A percentile compares a stretch with the other conserved stretches of the same genome.
Conservation (phyloP, 2,797 vertebrate species). For the Ibycter americanus region DNA sequence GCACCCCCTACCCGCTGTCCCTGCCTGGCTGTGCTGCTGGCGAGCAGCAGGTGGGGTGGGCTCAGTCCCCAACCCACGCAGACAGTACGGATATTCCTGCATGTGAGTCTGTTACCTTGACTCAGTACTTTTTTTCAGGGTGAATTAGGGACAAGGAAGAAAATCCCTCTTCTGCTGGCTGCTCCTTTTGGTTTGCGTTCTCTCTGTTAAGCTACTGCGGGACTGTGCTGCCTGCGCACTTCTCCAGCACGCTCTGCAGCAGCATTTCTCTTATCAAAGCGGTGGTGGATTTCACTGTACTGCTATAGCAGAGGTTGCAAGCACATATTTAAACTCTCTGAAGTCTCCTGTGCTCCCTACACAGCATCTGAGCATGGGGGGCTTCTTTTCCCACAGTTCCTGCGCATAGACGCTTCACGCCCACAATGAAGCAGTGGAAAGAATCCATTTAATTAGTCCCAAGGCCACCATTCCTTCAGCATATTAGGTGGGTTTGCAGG, state of each 20-base stretch:
- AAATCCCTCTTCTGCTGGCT: background rate
- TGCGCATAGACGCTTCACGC: background rate
- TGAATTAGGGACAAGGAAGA: background rate
- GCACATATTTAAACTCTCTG: background rate
- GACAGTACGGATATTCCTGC: background rate
- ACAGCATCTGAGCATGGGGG: background rate
- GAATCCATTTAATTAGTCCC: background rate
- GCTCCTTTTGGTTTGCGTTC: background rate
- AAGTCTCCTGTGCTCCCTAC: background rate
- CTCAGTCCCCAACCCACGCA: background rate
- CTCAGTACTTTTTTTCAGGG: background rate
- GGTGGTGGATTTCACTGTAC: background rate
- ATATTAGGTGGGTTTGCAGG: background rate
- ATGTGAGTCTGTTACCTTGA: background rate
- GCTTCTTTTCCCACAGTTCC: background rate
- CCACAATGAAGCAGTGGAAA: background rate
- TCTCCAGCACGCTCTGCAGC: background rate
- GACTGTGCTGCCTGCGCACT: rapidly evolving
- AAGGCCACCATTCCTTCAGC: background rate
- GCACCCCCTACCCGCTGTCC: background rate
- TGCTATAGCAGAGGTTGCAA: background rate
- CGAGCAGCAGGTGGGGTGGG: background rate
- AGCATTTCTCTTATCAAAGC: background rate
- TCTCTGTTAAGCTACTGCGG: background rate
- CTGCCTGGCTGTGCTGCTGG: background rate